Conservation (phyloP, 1,140 invertebrate species). For the Ceratoteleas bidentatus region DNA sequence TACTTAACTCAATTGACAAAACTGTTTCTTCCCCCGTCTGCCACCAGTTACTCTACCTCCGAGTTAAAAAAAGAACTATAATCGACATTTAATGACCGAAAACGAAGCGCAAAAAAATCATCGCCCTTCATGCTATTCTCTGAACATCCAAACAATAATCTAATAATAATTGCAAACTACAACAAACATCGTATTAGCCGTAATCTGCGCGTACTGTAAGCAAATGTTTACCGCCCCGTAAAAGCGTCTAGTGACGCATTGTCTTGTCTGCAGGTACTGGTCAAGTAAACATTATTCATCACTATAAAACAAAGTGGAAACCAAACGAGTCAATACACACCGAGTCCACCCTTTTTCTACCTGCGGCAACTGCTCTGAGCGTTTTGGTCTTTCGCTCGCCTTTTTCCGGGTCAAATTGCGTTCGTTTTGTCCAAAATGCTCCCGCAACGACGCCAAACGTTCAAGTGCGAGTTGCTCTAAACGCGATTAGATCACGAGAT, state of each 20-base stretch:
- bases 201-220: conserved; percentile 18
- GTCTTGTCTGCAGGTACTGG: conserved; percentile 31
- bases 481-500: conserved; percentile 14
- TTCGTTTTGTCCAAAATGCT: too few species aligned
- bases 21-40: too few species aligned
- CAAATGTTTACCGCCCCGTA: conserved; percentile 26
- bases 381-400: not conserved
- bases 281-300: conserved; percentile 35
- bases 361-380: not conserved
- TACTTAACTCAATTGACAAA: too few species aligned
- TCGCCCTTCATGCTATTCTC: not conserved
- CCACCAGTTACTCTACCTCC: too few species aligned
- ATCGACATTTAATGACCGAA: conserved; percentile 2
- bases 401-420: too few species aligned
- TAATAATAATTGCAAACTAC: conserved; percentile 19
- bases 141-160: conserved; percentile 3
- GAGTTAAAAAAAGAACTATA: too few species aligned
- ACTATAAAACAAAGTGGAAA: conserved; percentile 31
- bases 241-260: conserved; percentile 24
- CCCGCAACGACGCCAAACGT: too few species aligned
- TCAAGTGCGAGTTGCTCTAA: too few species aligned
- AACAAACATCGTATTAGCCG: conserved; percentile 15
- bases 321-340: too few species aligned
- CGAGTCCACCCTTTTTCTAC: conserved; percentile 2
- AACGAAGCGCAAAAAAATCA: not conserved